Evolutionary conservation across 2,797 vertebrate genomes (phyloP), one percentile per base, ranked within the genome.

Genomic region (Hapalemur alaotrensis): DNA sequence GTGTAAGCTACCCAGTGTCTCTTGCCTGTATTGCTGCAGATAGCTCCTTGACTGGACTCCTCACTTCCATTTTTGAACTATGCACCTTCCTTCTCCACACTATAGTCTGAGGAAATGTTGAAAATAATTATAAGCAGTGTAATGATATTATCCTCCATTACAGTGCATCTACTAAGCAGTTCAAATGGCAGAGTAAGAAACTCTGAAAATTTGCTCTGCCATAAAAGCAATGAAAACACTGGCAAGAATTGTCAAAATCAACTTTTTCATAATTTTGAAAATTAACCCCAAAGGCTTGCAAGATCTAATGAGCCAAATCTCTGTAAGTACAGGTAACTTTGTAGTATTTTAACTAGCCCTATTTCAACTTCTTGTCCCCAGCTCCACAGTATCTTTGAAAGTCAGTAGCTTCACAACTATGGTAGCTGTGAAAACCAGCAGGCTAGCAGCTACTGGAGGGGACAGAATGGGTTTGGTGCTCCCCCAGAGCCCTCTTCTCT

Each of bases 191-290:
- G 48, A 89, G 50, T 67, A 90, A 70, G 76, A 28, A 72, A 50
- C 79, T 92, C 50, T 18, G 30, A 52, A 95, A 79, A 84, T 38
- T 48, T 75, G 3, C 69, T 85, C 38, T 9, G 48, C 81, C 22
- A 2, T 95, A 79, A 94, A 92, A 97, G 48, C 54, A 79, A 20
- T 70, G 80, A 79, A 14, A 84, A 91, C 1, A 35, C 48, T 92
- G 32, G 35, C 30, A 93, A n/a, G 59, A 89, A 32, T 80, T 38
- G 14, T 80, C 9, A 79, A 46, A 97, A 70, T 90, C 57, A 91
- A 54, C 78, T 69, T 95, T 91, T 87, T 92, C 50, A 92, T 61
- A 84, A 85, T 72, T 91, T 61, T 92, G 20, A 81, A 91, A 95
- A 82, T 79, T 54, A 67, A 41, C 23, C n/a, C 25, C n/a, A 76